Evolutionary conservation across 1,140 invertebrate genomes (phyloP).

Genomic region (Calliopsis andreniformis): DNA sequence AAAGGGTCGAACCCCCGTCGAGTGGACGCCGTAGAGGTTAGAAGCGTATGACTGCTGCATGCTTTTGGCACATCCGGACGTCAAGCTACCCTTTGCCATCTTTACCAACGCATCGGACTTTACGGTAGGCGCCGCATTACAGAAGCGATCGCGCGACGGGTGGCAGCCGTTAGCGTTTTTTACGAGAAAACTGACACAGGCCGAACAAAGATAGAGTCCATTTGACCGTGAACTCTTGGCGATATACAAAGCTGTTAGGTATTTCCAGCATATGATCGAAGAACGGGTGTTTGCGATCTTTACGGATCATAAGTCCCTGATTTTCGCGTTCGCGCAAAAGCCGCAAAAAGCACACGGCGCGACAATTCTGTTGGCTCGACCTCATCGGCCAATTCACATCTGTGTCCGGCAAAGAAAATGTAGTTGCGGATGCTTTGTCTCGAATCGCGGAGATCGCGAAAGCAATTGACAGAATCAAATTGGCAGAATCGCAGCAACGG

Average conservation of each 20-base stretch:
- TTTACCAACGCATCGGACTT: neutral
- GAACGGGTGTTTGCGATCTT: conserved; percentile 39
- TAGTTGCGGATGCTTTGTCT: conserved; percentile 67
- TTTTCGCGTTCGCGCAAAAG: neutral
- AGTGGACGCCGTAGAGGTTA: neutral
- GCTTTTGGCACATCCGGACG: neutral
- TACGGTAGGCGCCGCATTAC: conserved; percentile 12
- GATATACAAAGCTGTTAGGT: conserved; percentile 67
- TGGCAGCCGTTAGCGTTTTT: conserved; percentile 62
- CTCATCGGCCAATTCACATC: conserved; percentile 49
- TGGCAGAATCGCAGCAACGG: neutral
- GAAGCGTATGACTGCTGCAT: neutral
- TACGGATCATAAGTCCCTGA: neutral
- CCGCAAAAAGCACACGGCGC: neutral
- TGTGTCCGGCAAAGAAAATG: conserved; percentile 67
- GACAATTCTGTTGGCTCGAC: neutral
- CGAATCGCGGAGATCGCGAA: conserved; percentile 28
- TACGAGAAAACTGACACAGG: conserved; percentile 40
- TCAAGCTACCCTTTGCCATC: neutral
- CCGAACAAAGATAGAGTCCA: conserved; percentile 58
- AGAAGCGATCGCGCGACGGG: neutral
- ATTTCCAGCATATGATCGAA: conserved; percentile 69
- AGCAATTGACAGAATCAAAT: neutral
- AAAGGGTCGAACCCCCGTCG: neutral
- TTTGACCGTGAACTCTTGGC: conserved; percentile 74